phyloP scores from a whole-genome alignment of 2,113 vertebrate genomes.

The Gambusia affinis region DNA sequence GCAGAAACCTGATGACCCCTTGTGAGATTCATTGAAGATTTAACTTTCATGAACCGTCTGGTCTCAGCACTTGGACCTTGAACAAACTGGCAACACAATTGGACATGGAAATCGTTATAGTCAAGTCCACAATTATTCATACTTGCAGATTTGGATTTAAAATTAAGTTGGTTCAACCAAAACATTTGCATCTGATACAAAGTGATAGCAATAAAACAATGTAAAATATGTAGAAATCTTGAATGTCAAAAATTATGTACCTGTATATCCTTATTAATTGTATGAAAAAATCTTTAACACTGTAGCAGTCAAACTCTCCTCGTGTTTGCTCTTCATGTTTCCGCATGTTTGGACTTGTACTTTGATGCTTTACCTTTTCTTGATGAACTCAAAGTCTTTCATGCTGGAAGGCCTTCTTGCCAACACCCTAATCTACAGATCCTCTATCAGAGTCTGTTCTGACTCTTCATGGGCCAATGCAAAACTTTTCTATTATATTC shows the following conservation, averaged over 20 bases:
- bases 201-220: neutral
- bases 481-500: neutral
- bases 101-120: neutral
- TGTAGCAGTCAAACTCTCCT: neutral
- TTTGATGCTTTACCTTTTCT: neutral
- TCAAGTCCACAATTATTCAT: neutral
- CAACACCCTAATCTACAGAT: neutral
- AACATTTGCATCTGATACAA: neutral
- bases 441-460: neutral
- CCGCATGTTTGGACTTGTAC: neutral
- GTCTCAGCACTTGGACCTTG: neutral
- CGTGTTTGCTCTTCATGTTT: neutral
- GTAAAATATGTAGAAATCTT: neutral
- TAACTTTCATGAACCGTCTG: neutral
- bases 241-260: too few species aligned
- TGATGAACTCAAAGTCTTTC: neutral
- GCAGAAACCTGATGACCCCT: neutral
- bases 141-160: neutral
- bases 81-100: too few species aligned
- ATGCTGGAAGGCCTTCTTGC: neutral
- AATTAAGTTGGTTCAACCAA: neutral
- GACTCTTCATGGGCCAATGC: neutral
- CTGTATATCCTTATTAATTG: too few species aligned
- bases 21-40: neutral
- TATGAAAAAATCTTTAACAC: too few species aligned